Conservation (phyloP, 2,888 invertebrate genomes). For the Scaeva pyrastri region DNA sequence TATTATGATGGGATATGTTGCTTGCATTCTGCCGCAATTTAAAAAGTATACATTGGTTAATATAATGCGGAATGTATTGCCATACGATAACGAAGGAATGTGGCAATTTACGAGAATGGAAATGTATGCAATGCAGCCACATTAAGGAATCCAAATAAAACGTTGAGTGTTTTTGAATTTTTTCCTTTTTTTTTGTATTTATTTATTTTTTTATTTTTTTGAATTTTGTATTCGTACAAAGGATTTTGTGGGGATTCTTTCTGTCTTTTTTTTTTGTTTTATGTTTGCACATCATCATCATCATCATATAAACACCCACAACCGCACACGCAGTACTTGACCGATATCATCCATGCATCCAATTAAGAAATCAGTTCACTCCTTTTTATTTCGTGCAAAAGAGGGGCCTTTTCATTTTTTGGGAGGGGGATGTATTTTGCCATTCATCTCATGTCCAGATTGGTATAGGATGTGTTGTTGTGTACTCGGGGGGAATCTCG, state of each 20-base stretch:
- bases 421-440: not conserved
- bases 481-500: not conserved
- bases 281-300: constrained; percentile 1
- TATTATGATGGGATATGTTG: constrained; percentile 74
- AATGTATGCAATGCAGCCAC: constrained; percentile 68
- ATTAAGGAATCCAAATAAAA: constrained; percentile 65
- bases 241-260: not conserved
- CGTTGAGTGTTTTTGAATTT: constrained; percentile 30
- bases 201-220: not conserved
- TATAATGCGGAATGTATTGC: constrained; percentile 68
- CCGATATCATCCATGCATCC: constrained; percentile 42
- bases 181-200: not conserved
- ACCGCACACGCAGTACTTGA: constrained; percentile 22
- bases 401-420: constrained; percentile 2
- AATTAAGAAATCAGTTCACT: constrained; percentile 53
- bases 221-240: not conserved
- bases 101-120: constrained; percentile 69
- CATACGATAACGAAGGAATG: constrained; percentile 43
- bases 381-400: not conserved
- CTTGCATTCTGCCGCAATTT: constrained; percentile 74
- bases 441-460: not conserved
- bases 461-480: too few species aligned
- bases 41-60: constrained; percentile 71
- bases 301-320: constrained; percentile 10
- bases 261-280: constrained; percentile 1